These are phyloP conservation scores for Cynopterus brachyotis DNA, from an alignment of 2,113 vertebrate genomes.

Conservation along the genomic window DNA sequence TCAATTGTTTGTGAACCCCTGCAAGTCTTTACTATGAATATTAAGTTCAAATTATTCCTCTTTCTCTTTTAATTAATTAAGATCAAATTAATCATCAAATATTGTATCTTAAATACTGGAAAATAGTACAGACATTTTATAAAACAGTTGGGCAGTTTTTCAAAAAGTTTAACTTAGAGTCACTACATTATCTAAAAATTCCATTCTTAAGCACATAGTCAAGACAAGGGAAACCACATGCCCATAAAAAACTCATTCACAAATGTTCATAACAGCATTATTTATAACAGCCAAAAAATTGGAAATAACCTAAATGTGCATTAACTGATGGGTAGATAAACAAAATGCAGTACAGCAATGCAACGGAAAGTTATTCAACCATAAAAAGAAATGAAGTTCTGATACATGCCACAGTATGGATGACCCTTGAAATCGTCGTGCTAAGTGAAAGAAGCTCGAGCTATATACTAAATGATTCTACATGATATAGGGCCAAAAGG, in stretches of 20 bases:
- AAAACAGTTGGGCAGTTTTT: not conserved
- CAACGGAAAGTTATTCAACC: conserved; percentile 43
- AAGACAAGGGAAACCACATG: not conserved
- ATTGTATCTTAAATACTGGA: not conserved
- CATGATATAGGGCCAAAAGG: not conserved
- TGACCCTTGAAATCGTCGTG: not conserved
- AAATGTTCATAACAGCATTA: not conserved
- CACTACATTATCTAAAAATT: not conserved
- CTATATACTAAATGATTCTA: not conserved
- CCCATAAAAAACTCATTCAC: not conserved
- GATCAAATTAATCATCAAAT: not conserved
- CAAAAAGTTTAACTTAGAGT: not conserved
- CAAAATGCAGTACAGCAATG: not conserved
- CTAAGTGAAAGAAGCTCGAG: not conserved
- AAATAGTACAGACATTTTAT: not conserved
- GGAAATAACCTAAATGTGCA: not conserved
- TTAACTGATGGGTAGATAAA: not conserved
- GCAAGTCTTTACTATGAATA: not conserved
- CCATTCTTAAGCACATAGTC: not conserved
- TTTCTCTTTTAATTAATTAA: conserved; percentile 32
- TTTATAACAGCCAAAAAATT: not conserved
- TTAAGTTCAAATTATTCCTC: not conserved
- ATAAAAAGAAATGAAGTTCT: not conserved
- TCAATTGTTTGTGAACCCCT: not conserved
- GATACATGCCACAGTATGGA: not conserved